These are phyloP conservation scores for Siniperca scherzeri DNA, from an alignment of 2,797 vertebrate genomes.

Conservation along the genomic window DNA sequence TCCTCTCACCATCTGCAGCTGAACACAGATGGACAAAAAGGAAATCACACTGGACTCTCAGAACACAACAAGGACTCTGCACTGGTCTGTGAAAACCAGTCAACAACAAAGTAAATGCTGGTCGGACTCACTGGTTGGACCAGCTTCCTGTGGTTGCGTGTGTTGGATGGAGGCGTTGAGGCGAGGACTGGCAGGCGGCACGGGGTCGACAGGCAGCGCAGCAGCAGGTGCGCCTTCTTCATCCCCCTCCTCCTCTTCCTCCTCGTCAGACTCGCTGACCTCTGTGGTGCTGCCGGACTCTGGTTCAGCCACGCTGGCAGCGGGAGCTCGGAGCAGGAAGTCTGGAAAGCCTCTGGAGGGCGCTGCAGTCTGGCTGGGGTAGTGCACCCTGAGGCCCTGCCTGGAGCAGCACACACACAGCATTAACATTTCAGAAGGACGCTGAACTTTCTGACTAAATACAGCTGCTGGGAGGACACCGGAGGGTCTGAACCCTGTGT, in stretches of 20 bases:
- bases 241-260: conserved; percentile 53
- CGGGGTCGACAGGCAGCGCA: background rate
- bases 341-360: conserved; percentile 81
- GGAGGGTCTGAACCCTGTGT: background rate
- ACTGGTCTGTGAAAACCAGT: background rate
- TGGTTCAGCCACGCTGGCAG: conserved; percentile 74
- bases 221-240: background rate
- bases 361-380: conserved; percentile 87
- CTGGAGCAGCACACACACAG: conserved; percentile 50
- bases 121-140: conserved; percentile 46
- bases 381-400: conserved; percentile 82
- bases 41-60: background rate
- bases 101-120: background rate
- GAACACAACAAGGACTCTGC: no score
- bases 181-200: conserved; percentile 1
- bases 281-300: conserved; percentile 82
- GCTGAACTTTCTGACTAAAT: background rate
- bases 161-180: conserved; percentile 16
- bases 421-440: background rate
- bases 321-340: conserved; percentile 79
- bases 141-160: conserved; percentile 34
- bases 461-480: background rate
- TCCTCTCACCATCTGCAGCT: conserved; percentile 25
- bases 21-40: background rate
- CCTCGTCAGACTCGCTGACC: conserved; percentile 83